Base-by-base conservation (phyloP, 2,888 invertebrate species). In the Celastrina argiolus region DNA sequence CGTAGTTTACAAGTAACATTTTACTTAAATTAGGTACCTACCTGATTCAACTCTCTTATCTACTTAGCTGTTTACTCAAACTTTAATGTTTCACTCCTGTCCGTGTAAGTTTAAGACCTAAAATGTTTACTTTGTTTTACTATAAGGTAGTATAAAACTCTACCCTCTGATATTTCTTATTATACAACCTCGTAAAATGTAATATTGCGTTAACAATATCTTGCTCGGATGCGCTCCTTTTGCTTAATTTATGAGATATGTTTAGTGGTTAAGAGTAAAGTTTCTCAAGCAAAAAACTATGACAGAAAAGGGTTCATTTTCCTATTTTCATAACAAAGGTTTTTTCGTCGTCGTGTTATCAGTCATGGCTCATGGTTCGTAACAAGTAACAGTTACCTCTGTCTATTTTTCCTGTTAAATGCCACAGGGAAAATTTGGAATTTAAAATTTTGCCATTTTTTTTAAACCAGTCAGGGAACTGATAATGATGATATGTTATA, bases 261-360 rank as follows among this genome's bases (percentile, higher is more conserved):
- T 22, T 51, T 26, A 51, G 51, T 22, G 51, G 51, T 51, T 18
- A 16, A 45, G 45, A 45, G 45, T 18, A 45, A 45, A 45, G 45
- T 45, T 51, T 51, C 51, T 51, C 51, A 51, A 51, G 51, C 51
- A 51, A 26, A 51, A 51, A 51, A 26, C 51, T 51, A 51, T 14
- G 22, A 5, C 4, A 51, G 45, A 14, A 51, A 51, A 26, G 51
- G 51, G 51, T 51, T 51, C 26, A 26, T 26, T 51, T 51, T 26
- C 51, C 51, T 51, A 51, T 51, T 5, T 51, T 51, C 51, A 51
- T 51, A 51, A 51, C 51, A 51, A 51, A 4, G 51, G 22, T 26
- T 51, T 51, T 26, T 12, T 22, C 12, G 51, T 12, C 51, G 51
- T 51, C 51, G 14, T 51, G 51, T 51, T 51, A n/a, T n/a, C n/a